Conservation (phyloP, 2,797 vertebrate genomes). For the Hypotaenidia okinawae region DNA sequence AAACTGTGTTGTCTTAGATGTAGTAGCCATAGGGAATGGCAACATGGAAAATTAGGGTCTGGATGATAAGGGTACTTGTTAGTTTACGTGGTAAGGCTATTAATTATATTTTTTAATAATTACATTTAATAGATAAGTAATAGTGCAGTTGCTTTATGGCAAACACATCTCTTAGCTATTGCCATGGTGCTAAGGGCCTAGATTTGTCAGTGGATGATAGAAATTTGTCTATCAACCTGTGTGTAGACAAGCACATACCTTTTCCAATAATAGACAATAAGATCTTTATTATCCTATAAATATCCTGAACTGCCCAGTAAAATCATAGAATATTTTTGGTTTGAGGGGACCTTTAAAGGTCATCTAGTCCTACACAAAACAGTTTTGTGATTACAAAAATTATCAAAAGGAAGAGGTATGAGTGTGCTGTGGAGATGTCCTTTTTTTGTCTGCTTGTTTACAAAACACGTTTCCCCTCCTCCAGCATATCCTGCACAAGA, state of each 20-base stretch:
- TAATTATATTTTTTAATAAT: background rate
- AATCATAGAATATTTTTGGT: background rate
- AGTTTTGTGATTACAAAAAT: background rate
- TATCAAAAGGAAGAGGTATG: background rate
- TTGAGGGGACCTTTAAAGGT: background rate
- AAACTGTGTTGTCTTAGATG: background rate
- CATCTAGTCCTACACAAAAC: background rate
- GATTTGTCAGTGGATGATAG: background rate
- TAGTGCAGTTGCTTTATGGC: background rate
- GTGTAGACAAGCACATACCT: background rate
- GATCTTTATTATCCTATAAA: background rate
- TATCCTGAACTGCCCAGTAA: background rate
- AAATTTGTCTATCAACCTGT: background rate
- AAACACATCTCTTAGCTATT: background rate
- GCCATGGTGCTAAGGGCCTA: background rate
- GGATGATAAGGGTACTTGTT: background rate
- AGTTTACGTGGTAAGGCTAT: background rate
- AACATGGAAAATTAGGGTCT: background rate
- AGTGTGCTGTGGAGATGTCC: background rate
- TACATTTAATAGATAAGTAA: background rate
- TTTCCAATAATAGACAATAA: rapidly evolving
- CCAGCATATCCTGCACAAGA: background rate
- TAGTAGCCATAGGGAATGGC: background rate
- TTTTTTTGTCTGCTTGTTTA: background rate
- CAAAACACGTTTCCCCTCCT: background rate